Percentiles rank a stretch among this genome's conserved stretches.
Evolutionary conservation across 2,113 vertebrate species (phyloP).

Genomic region (Lepus timidus): DNA sequence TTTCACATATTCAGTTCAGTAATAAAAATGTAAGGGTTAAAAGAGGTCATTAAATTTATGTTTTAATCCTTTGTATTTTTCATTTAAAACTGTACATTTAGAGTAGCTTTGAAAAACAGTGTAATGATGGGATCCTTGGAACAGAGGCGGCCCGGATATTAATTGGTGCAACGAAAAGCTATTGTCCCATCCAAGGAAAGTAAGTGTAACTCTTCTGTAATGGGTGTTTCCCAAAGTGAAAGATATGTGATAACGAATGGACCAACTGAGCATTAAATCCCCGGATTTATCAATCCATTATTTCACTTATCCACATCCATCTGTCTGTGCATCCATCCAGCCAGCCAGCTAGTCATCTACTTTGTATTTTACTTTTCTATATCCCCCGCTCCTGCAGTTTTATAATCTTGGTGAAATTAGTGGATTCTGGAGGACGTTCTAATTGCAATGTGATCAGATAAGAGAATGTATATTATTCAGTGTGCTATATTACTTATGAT

Average conservation of each 20-base stretch:
- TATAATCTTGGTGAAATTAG: neutral
- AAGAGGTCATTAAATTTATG: neutral
- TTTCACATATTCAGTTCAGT: conserved; percentile 34
- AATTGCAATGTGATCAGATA: neutral
- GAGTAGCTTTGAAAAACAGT: conserved; percentile 83
- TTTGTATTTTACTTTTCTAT: neutral
- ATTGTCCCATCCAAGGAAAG: conserved; percentile 73
- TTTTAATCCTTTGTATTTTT: conserved; percentile 56
- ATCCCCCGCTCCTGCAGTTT: neutral
- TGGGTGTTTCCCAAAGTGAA: neutral
- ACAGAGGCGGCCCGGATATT: conserved; percentile 74
- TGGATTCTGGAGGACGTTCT: conserved; percentile 31
- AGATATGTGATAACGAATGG: neutral
- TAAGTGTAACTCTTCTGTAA: conserved; percentile 64
- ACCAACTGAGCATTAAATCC: neutral
- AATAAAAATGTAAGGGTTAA: conserved; percentile 30
- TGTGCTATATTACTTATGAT: too few relatives aligned
- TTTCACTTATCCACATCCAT: neutral
- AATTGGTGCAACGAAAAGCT: conserved; percentile 80
- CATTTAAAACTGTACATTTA: conserved; percentile 72
- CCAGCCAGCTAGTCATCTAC: neutral
- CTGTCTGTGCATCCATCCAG: neutral
- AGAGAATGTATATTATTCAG: neutral
- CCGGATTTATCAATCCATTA: neutral
- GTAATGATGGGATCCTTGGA: conserved; percentile 67